Conservation (phyloP, 1,140 invertebrate species). For the Ceratoteleas bidentatus region DNA sequence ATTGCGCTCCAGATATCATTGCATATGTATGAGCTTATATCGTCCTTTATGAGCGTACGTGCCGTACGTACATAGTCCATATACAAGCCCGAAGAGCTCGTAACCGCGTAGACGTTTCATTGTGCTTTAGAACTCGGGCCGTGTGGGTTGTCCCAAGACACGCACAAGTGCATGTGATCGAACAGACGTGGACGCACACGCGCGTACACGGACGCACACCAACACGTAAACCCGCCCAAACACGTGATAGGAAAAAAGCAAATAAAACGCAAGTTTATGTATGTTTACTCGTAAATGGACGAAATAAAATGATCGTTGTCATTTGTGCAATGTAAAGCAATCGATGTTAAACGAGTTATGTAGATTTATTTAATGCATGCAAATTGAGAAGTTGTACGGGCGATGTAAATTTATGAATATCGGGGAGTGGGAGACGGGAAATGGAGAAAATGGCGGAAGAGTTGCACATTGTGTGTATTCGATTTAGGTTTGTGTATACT, state of each 20-base stretch:
- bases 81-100: constrained; percentile 45
- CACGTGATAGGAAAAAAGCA: constrained; percentile 8
- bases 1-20: constrained; percentile 66
- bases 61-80: constrained; percentile 41
- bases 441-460: no score
- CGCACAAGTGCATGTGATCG: constrained; percentile 3
- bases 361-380: no score
- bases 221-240: no score
- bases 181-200: not conserved
- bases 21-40: constrained; percentile 68
- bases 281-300: constrained; percentile 4
- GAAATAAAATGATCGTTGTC: not conserved
- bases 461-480: no score
- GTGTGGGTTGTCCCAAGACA: constrained; percentile 25
- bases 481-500: no score
- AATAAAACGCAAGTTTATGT: not conserved
- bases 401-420: no score
- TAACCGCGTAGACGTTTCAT: constrained; percentile 59
- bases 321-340: no score
- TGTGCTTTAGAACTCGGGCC: constrained; percentile 30
- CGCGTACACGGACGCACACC: no score
- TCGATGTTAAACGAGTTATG: no score
- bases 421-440: no score
- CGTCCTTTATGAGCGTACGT: constrained; percentile 63
- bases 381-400: no score